phyloP scores from a whole-genome alignment of 2,888 invertebrate genomes.

The Nymphalis polychloros region DNA sequence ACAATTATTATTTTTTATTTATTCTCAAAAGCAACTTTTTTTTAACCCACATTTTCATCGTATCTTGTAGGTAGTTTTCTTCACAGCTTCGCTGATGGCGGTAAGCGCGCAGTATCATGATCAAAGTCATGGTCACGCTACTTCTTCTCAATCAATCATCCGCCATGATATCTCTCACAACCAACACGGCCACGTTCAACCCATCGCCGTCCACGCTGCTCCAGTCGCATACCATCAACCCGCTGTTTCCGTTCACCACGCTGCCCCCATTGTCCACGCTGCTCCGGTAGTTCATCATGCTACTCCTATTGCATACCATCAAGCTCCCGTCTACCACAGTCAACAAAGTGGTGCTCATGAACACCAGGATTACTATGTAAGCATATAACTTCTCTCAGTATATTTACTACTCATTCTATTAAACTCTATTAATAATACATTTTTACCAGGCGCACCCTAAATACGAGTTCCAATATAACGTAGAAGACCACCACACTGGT shows the following conservation, averaged over 20 bases:
- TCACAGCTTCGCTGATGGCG: slow-evolving; percentile 31
- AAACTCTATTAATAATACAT: slow-evolving; percentile 44
- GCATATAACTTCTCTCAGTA: slow-evolving; percentile 21
- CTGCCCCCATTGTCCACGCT: slow-evolving; percentile 21
- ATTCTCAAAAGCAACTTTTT: too few species aligned
- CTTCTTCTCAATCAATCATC: slow-evolving; percentile 3
- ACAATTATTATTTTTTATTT: not conserved
- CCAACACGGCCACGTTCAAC: slow-evolving; percentile 23
- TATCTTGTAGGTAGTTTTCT: slow-evolving; percentile 14
- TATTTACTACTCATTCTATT: too few species aligned
- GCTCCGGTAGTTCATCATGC: slow-evolving; percentile 38
- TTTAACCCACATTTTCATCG: too few species aligned
- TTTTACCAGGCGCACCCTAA: slow-evolving; percentile 70
- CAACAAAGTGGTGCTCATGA: slow-evolving; percentile 43
- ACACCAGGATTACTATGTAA: slow-evolving; percentile 57
- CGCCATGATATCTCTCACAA: not conserved
- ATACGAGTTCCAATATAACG: slow-evolving; percentile 78
- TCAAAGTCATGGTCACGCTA: not conserved
- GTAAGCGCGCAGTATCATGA: slow-evolving; percentile 48
- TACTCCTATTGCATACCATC: slow-evolving; percentile 38
- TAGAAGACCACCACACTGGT: slow-evolving; percentile 79
- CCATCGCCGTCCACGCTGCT: slow-evolving; percentile 22
- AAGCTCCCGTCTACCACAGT: slow-evolving; percentile 36
- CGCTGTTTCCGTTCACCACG: slow-evolving; percentile 3
- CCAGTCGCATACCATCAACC: slow-evolving; percentile 15